Conservation (phyloP, 2,888 invertebrate species). For the Morpho helenor region DNA sequence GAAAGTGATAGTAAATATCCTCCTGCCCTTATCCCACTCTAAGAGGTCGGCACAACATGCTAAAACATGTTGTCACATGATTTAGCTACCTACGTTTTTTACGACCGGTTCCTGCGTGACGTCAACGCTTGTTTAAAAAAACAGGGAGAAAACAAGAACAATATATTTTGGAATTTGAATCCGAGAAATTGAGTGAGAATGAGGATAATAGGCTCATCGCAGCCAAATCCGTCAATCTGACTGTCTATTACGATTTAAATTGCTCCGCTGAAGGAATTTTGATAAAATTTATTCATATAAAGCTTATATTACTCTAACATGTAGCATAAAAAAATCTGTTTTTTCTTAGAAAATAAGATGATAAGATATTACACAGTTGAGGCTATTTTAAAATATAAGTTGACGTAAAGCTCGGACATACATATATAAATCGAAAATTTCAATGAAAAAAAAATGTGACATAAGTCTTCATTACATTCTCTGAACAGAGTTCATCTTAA, state of each 20-base stretch:
- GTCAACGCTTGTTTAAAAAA: no score
- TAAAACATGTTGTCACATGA: no score
- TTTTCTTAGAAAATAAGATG: background rate
- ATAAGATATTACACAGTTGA: background rate
- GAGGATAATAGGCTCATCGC: no score
- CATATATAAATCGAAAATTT: background rate
- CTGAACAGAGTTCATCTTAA: constrained; percentile 35
- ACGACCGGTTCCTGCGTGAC: no score
- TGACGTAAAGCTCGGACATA: background rate
- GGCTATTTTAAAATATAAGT: background rate
- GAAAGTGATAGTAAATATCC: no score
- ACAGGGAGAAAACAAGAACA: no score
- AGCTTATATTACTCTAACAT: background rate
- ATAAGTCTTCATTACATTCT: background rate
- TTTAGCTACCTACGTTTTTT: no score
- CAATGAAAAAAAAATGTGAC: background rate
- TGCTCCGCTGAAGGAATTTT: background rate
- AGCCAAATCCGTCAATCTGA: no score
- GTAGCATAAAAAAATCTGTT: background rate
- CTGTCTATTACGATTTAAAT: background rate
- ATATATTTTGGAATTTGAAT: no score
- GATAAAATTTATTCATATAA: background rate
- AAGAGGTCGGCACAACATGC: no score
- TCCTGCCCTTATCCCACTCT: no score
- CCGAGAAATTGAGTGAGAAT: no score